These are phyloP conservation scores for Podiceps cristatus DNA, from an alignment of 2,113 vertebrate species.

Conservation along the genomic window DNA sequence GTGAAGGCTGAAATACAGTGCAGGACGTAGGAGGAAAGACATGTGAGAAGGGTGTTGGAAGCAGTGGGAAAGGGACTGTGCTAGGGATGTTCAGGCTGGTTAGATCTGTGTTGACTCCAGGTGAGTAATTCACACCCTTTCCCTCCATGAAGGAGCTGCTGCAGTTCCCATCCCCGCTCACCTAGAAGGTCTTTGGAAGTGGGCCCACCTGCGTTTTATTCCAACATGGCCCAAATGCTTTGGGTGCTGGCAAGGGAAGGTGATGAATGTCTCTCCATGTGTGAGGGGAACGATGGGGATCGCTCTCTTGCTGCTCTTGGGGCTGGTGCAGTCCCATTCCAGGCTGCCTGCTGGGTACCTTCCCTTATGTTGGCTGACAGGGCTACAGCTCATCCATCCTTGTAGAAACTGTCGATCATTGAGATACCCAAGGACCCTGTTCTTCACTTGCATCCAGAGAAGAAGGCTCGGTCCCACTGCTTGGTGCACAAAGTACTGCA, in stretches of 20 bases:
- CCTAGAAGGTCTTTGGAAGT: background rate
- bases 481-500: background rate
- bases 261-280: background rate
- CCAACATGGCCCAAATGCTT: background rate
- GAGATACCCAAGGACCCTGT: background rate
- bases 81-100: background rate
- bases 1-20: background rate
- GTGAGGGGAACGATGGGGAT: background rate
- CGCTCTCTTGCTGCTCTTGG: background rate
- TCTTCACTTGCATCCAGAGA: accelerated
- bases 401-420: accelerated
- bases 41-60: constrained; percentile 1
- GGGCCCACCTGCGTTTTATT: background rate
- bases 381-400: background rate
- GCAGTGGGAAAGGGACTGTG: background rate
- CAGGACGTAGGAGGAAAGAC: background rate
- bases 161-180: background rate
- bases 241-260: background rate
- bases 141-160: background rate
- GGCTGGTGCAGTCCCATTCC: background rate
- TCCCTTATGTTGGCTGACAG: background rate
- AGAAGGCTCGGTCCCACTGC: background rate
- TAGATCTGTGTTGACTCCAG: background rate
- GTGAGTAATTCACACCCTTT: constrained; percentile 23
- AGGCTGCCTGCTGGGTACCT: background rate